These are phyloP conservation scores for Turritopsis dohrnii DNA, from an alignment of 30 jellyfish, hydroid and myxozoan genomes.

Conservation along the genomic window DNA sequence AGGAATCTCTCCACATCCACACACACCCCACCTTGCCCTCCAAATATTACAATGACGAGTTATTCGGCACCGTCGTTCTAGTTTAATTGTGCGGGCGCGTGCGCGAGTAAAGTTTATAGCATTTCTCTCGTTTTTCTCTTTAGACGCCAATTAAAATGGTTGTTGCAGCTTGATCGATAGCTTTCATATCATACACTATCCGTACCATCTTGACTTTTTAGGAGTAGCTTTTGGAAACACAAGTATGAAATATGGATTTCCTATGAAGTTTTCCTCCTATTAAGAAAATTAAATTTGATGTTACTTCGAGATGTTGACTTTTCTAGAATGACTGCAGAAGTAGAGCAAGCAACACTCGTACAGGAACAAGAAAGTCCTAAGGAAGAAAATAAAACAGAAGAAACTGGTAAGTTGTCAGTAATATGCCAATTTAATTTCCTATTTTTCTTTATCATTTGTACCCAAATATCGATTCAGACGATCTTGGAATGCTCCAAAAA, in stretches of 20 bases:
- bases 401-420: constrained; percentile 43
- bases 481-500: too few relatives aligned
- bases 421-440: too few relatives aligned
- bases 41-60: too few relatives aligned
- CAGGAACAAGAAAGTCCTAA: constrained; percentile 25
- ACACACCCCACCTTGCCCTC: too few relatives aligned
- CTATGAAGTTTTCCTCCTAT: background rate
- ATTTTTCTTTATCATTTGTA: too few relatives aligned
- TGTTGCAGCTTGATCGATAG: constrained; percentile 17
- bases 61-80: background rate
- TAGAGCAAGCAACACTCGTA: constrained; percentile 43
- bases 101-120: constrained; percentile 4
- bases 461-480: too few relatives aligned
- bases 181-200: constrained; percentile 14
- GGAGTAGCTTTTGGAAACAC: background rate
- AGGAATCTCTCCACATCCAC: too few relatives aligned
- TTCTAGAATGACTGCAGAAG: constrained; percentile 75
- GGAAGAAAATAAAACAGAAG: constrained; percentile 48
- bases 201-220: background rate
- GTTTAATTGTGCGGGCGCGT: background rate
- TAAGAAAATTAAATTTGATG: background rate
- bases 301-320: background rate
- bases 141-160: constrained; percentile 40
- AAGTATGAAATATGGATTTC: background rate
- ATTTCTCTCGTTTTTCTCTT: constrained; percentile 9